Conservation (phyloP, 2,113 vertebrate genomes). For the Mus spicilegus region DNA sequence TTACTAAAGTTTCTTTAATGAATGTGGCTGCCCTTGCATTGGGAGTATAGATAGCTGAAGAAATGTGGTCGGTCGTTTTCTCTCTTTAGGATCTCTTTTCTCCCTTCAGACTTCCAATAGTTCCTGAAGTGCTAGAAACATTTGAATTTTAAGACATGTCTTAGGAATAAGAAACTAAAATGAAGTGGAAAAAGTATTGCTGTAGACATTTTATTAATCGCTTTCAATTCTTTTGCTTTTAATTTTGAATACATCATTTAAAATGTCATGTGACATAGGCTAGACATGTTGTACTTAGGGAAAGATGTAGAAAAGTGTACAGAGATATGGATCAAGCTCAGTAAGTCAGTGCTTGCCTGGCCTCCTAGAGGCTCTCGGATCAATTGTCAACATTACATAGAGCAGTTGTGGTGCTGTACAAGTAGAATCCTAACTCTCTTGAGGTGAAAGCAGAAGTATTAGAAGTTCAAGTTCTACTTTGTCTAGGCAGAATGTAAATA, state of each 20-base stretch:
- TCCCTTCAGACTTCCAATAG: not conserved
- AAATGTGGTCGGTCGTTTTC: not conserved
- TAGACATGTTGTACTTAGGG: not conserved
- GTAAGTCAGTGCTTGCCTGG: not conserved
- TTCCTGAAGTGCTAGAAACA: not conserved
- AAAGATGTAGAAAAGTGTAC: not conserved
- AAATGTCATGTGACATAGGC: not conserved
- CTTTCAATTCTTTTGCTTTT: not conserved
- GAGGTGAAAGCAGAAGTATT: not conserved
- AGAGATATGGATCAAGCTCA: not conserved
- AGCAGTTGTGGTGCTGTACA: not conserved
- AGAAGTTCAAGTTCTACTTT: not conserved
- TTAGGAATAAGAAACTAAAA: not conserved
- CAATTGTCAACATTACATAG: not conserved
- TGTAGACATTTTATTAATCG: not conserved
- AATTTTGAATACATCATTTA: not conserved
- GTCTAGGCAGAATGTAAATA: not conserved
- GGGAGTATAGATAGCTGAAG: too few species aligned
- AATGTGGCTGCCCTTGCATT: too few species aligned
- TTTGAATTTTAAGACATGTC: constrained; percentile 2
- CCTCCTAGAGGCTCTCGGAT: fast-evolving
- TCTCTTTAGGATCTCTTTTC: not conserved
- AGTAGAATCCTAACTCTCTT: not conserved
- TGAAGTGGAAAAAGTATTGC: not conserved
- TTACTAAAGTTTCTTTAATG: too few species aligned